A percentile compares a stretch with the other conserved stretches of the same genome.
Conservation (phyloP, 2,113 vertebrate genomes). For the Clupea harengus region DNA sequence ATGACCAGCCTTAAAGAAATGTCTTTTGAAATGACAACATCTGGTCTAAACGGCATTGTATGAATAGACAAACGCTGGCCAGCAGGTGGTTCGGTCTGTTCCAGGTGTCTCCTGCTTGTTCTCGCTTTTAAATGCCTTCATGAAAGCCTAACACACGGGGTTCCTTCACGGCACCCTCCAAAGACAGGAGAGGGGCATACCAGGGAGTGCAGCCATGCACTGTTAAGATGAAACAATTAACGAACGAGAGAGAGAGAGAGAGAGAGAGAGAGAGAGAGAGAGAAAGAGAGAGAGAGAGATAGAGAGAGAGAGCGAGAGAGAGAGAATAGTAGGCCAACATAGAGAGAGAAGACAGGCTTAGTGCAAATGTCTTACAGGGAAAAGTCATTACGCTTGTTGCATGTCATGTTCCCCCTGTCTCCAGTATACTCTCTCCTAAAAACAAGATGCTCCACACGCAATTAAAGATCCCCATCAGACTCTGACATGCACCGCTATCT, state of each 20-base stretch:
- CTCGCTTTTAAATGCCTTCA: not conserved
- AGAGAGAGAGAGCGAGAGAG: not conserved
- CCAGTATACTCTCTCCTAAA: not conserved
- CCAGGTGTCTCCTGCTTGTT: not conserved
- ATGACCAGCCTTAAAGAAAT: not conserved
- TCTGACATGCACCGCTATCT: not conserved
- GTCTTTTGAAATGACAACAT: not conserved
- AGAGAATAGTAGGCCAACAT: not conserved
- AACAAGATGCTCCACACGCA: not conserved
- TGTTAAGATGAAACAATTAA: not conserved
- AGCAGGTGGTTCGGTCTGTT: not conserved
- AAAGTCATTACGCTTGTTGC: not conserved
- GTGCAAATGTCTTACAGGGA: not conserved
- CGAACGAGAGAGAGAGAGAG: not conserved
- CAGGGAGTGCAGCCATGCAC: not conserved
- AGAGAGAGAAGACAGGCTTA: not conserved
- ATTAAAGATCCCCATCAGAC: not conserved
- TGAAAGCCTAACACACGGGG: not conserved
- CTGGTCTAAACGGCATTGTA: not conserved
- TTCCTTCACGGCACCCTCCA: not conserved
- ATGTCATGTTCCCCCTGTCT: not conserved
- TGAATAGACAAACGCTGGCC: not conserved
- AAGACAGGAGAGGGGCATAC: not conserved
- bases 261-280: not conserved
- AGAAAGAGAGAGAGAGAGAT: not conserved